Base-by-base conservation (phyloP, 2,797 vertebrate species). In the Notamacropus eugenii region DNA sequence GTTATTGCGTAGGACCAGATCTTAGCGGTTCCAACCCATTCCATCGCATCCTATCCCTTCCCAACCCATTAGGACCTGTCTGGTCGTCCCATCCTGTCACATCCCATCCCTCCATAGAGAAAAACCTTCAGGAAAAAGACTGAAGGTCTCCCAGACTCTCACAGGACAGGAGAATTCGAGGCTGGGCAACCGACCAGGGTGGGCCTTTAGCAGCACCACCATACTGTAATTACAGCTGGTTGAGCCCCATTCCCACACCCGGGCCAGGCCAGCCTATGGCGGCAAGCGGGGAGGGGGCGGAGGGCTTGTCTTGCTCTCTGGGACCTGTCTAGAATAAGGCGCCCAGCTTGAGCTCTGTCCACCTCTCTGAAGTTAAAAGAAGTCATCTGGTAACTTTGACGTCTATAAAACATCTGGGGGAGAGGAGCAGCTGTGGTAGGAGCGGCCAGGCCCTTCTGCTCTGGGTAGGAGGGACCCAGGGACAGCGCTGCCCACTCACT, bases 1-100 rank as follows among this genome's bases (percentile, higher is more conserved):
- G 2, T 16, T 1, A 67, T 16, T 34, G 0, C 14, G 10, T 29
- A 1, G 12, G 12, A 14, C 9, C 34, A 67, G 34, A n/a, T 5
- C 14, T 67, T 67, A 67, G 1, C 4, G 0, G 12, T 67, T 67
- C 31, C 31, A 62, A 13, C 3, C 31, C 59, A 29, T 62, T 13
- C 59, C 59, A 13, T 34, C 5, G 14, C 34, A 67, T 19, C 34
- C n/a, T 19, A 8, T 74, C 62, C 5, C n/a, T 74, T 74, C 16
- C 62, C 62, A 5, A 28, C 34, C 1, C 0, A 14, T 74, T n/a
- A 40, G 40, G 14, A 40, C 14, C 62, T n/a, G 56, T 56, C 56
- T 24, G 3, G 56, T 56, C 56, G 24, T 56, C 22, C 56, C 22
- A 56, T 56, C 56, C 56, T 1, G 57, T 57, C 57, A 57, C 57